Evolutionary conservation across 2,113 vertebrate species (phyloP), one percentile per base, ranked within the genome.

Genomic region (Helogale parvula): DNA sequence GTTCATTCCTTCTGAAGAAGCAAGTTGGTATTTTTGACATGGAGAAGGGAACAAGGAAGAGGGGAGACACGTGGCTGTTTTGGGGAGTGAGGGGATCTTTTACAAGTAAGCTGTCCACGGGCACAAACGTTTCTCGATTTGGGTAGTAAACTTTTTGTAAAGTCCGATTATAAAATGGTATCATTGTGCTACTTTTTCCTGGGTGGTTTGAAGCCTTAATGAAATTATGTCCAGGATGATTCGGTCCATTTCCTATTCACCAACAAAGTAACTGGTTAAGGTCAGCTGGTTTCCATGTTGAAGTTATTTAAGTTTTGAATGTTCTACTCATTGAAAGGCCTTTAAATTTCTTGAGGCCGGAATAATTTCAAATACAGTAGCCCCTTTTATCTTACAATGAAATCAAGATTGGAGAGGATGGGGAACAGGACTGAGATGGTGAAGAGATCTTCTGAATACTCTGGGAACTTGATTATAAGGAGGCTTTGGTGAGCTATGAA

Each of bases 151-250:
- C 65, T 79, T 96, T 95, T 97, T 96, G 71, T 97, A 93, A 91
- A 95, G 38, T 74, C 87, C 50, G 85, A 52, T 96, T 93, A 94
- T 85, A 95, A 97, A 86, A 91, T 93, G 72, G 52, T 87, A 8
- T 71, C 63, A 15, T 89, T 90, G 35, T 94, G 82, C 35, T 95
- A 33, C 25, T 97, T 52, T 95, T 92, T 65, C 82, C 91, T 96
- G 57, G 91, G 84, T 96, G 65, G 47, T 94, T 96, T 82, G 93
- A 95, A 81, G 94, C 94, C 96, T 92, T 96, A 94, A 96, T 97
- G 88, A 97, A 98, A 96, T 97, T 92, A 93, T 83, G 57, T 96
- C 96, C 96, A 96, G 76, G 95, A 88, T 90, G 95, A 82, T 50
- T 91, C n/a, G 91, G 1, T 87, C 6, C 35, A 71, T 95, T 87